phyloP scores from a whole-genome alignment of 2,888 invertebrate genomes.

The Cheilosia vulpina region DNA sequence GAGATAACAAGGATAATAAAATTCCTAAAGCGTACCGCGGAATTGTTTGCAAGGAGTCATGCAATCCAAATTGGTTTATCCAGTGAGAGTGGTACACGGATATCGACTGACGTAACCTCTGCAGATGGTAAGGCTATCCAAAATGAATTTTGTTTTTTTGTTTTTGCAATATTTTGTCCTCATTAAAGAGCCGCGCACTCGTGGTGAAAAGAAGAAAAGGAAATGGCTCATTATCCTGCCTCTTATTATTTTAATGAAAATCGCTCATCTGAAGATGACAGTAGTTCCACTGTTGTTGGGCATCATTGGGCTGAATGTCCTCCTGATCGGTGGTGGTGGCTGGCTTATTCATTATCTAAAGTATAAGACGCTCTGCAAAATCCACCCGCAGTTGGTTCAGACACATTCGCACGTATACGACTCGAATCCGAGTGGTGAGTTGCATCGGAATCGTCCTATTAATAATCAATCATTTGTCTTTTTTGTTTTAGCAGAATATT shows the following conservation, averaged over 20 bases:
- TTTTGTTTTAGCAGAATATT: conserved; percentile 78
- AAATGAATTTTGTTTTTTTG: not conserved
- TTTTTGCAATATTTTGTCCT: not conserved
- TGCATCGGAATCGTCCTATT: not conserved
- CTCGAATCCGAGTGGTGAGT: conserved; percentile 80
- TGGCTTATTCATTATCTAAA: conserved; percentile 82
- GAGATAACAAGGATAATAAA: conserved; percentile 79
- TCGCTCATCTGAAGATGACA: conserved; percentile 82
- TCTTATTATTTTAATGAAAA: conserved; percentile 81
- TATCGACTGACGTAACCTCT: conserved; percentile 73
- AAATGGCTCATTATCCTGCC: conserved; percentile 81
- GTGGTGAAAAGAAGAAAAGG: conserved; percentile 78
- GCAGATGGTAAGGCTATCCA: conserved; percentile 78
- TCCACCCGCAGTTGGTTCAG: conserved; percentile 82
- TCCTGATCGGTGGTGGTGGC: conserved; percentile 80
- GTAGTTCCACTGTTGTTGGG: conserved; percentile 80
- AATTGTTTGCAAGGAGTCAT: conserved; percentile 81
- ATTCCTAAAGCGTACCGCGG: conserved; percentile 80
- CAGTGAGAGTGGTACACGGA: conserved; percentile 79
- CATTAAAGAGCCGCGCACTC: conserved; percentile 77
- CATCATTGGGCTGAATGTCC: conserved; percentile 80
- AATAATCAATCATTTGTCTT: not conserved
- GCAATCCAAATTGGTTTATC: conserved; percentile 80
- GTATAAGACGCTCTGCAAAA: conserved; percentile 82
- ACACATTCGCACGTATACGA: conserved; percentile 82